Conservation (phyloP, 2,888 invertebrate genomes). For the Serripes groenlandicus region DNA sequence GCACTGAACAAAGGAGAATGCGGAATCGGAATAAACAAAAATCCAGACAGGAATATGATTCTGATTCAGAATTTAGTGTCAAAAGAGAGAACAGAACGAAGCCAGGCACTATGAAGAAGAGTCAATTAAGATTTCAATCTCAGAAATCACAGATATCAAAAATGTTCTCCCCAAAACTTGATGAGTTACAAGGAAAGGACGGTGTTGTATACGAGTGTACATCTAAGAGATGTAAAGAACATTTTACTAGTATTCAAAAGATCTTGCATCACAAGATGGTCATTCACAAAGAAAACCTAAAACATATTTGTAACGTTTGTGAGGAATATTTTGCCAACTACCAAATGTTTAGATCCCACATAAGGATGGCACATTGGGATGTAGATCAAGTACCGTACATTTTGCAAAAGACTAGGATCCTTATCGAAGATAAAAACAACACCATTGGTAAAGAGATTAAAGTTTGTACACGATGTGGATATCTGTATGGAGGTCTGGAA, state of each 20-base stretch:
- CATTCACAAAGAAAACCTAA: constrained; percentile 21
- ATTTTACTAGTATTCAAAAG: neutral
- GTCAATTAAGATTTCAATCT: too few species aligned
- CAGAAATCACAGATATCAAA: too few species aligned
- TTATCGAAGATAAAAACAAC: neutral
- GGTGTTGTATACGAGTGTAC: constrained; percentile 3
- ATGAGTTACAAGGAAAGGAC: neutral
- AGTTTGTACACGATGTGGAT: constrained; percentile 28
- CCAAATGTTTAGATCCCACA: constrained; percentile 21
- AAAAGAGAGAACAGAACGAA: too few species aligned
- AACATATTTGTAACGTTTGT: constrained; percentile 12
- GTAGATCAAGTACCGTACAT: neutral
- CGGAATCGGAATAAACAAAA: too few species aligned
- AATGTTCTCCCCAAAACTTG: neutral
- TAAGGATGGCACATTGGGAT: constrained; percentile 21
- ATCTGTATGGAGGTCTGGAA: neutral
- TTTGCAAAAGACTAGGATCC: constrained; percentile 2
- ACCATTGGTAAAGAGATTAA: neutral
- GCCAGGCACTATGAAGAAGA: too few species aligned
- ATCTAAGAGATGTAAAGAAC: neutral
- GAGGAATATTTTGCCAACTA: constrained; percentile 9
- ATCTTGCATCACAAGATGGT: neutral
- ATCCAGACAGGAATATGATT: too few species aligned
- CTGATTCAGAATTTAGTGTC: too few species aligned
- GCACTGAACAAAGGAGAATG: too few species aligned